Conservation (phyloP, 1,140 invertebrate genomes). For the Scaptodrosophila lebanonensis region DNA sequence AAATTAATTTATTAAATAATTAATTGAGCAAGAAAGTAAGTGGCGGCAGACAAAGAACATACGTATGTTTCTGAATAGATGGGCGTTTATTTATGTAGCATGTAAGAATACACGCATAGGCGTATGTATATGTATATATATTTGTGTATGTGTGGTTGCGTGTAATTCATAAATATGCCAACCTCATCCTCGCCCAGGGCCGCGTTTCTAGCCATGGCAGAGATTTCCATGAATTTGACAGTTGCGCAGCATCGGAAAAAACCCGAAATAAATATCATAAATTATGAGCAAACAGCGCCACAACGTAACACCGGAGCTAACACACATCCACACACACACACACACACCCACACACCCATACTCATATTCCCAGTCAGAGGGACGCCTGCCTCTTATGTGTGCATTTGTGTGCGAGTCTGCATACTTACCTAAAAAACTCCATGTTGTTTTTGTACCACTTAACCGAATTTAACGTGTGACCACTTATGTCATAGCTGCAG, state of each 20-base stretch:
- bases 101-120: neutral
- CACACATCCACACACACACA: neutral
- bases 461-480: slow-evolving; percentile 84
- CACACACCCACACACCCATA: neutral
- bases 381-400: too few relatives aligned
- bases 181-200: neutral
- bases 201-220: slow-evolving; percentile 37
- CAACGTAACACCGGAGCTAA: neutral
- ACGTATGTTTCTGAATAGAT: too few relatives aligned
- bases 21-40: slow-evolving; percentile 68
- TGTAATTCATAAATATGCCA: neutral
- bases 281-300: slow-evolving; percentile 40
- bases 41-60: slow-evolving; percentile 49
- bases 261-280: slow-evolving; percentile 64
- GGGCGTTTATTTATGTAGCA: slow-evolving; percentile 57
- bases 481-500: slow-evolving; percentile 80
- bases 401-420: too few relatives aligned
- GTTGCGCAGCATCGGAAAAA: slow-evolving; percentile 46
- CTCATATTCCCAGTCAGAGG: neutral
- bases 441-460: slow-evolving; percentile 88
- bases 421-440: slow-evolving; percentile 83
- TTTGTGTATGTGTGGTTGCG: slow-evolving; percentile 5
- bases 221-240: slow-evolving; percentile 60
- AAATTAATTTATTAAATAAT: slow-evolving; percentile 76
- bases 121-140: neutral